Percentiles rank a stretch among this genome's conserved stretches.
Conservation (phyloP, 2,888 invertebrate genomes). For the Bombyx huttoni region DNA sequence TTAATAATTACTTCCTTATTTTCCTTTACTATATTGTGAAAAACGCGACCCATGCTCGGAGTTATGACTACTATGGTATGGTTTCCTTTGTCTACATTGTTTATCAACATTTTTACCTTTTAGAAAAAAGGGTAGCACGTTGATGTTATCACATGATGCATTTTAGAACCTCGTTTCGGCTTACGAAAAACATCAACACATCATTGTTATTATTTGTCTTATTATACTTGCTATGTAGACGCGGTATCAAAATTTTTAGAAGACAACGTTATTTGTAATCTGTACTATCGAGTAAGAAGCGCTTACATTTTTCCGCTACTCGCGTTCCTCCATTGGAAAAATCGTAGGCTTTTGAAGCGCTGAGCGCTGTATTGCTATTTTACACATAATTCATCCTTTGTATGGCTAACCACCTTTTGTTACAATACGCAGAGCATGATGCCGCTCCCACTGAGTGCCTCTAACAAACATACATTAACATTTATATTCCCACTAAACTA, state of each 20-base stretch:
- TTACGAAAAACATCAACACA: background rate
- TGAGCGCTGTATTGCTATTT: background rate
- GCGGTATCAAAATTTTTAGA: background rate
- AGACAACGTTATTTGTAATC: background rate
- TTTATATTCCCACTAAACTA: background rate
- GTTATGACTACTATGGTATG: constrained; percentile 73
- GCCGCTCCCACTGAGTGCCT: background rate
- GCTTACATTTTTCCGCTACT: background rate
- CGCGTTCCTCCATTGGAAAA: background rate
- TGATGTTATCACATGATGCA: constrained; percentile 26
- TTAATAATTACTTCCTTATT: constrained; percentile 32
- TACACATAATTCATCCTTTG: background rate
- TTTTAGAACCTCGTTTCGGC: constrained; percentile 11
- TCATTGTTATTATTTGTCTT: background rate
- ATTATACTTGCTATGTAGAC: background rate
- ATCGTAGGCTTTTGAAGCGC: background rate
- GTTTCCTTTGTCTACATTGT: constrained; percentile 69
- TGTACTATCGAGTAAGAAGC: background rate
- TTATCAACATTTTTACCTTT: constrained; percentile 41
- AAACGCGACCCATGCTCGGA: constrained; percentile 72
- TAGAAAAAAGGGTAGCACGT: constrained; percentile 49
- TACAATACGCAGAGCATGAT: constrained; percentile 1
- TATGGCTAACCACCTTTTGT: background rate
- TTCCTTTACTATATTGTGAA: constrained; percentile 52
- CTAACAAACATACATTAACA: background rate